phyloP scores from a whole-genome alignment of 2,113 vertebrate genomes.

The Spermophilus dauricus region DNA sequence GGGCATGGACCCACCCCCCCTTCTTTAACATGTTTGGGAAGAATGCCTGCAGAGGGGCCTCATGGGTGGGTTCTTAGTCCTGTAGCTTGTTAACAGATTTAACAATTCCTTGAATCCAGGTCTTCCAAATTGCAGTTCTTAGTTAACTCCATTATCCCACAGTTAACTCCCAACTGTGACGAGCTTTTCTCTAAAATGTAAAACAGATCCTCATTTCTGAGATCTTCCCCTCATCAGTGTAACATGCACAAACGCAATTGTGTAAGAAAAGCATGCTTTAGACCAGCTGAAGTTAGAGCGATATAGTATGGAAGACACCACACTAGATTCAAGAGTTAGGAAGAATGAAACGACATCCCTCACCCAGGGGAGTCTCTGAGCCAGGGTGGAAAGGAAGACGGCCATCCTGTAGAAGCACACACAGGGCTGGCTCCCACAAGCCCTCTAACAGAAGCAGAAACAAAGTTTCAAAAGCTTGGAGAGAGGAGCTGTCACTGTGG shows the following conservation, averaged over 20 bases:
- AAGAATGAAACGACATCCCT: not conserved
- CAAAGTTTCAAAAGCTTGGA: not conserved
- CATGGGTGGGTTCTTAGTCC: not conserved
- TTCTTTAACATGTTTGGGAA: not conserved
- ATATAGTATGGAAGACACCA: not conserved
- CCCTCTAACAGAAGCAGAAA: not conserved
- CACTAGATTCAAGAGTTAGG: not conserved
- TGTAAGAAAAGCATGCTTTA: not conserved
- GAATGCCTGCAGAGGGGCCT: not conserved
- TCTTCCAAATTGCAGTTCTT: not conserved
- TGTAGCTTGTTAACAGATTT: not conserved
- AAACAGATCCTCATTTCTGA: not conserved
- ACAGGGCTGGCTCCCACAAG: accelerated
- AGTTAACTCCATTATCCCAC: not conserved
- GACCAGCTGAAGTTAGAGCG: not conserved
- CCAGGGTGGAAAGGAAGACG: not conserved
- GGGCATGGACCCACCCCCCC: not conserved
- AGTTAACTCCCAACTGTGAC: not conserved
- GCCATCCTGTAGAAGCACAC: not conserved
- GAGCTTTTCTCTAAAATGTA: conserved; percentile 41
- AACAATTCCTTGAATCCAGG: not conserved
- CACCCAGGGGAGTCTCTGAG: not conserved
- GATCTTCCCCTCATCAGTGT: not conserved
- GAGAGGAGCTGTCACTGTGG: not conserved
- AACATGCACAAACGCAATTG: not conserved